A percentile compares a stretch with the other conserved stretches of the same genome.
Evolutionary conservation across 2,888 invertebrate species (phyloP).

Genomic region (Agrochola circellaris): DNA sequence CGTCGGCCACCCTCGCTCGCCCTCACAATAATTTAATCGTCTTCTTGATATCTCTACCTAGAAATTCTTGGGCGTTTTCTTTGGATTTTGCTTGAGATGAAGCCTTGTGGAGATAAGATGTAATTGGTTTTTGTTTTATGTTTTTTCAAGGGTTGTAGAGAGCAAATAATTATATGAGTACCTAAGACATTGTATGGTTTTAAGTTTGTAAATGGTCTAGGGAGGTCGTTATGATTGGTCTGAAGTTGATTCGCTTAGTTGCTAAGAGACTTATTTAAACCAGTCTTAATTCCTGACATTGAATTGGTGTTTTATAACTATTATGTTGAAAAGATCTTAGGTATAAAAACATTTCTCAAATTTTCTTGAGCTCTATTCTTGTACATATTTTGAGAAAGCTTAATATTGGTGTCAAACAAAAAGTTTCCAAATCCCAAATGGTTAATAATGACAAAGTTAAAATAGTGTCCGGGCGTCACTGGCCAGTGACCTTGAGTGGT

Average conservation of each 20-base stretch:
- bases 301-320: not conserved
- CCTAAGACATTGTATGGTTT: not conserved
- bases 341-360: not conserved
- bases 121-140: not conserved
- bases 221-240: not conserved
- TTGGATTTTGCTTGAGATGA: conserved; percentile 28
- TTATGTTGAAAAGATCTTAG: not conserved
- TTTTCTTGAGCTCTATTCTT: not conserved
- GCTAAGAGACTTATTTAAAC: not conserved
- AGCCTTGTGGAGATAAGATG: conserved; percentile 8
- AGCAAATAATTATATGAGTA: not conserved
- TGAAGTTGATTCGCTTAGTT: not conserved
- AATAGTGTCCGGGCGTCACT: conserved; percentile 82
- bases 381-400: not conserved
- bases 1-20: conserved; percentile 85
- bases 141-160: not conserved
- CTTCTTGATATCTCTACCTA: conserved; percentile 59
- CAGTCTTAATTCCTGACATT: not conserved
- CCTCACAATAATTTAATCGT: conserved; percentile 74
- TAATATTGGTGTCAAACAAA: conserved; percentile 28
- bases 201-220: not conserved
- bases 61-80: conserved; percentile 51
- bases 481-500: conserved; percentile 87
- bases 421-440: conserved; percentile 64
- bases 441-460: conserved; percentile 78